Percentiles rank a stretch among this genome's conserved stretches.
phyloP scores from a whole-genome alignment of 2,113 vertebrate species.

The Tretioscincus oriximinensis region DNA sequence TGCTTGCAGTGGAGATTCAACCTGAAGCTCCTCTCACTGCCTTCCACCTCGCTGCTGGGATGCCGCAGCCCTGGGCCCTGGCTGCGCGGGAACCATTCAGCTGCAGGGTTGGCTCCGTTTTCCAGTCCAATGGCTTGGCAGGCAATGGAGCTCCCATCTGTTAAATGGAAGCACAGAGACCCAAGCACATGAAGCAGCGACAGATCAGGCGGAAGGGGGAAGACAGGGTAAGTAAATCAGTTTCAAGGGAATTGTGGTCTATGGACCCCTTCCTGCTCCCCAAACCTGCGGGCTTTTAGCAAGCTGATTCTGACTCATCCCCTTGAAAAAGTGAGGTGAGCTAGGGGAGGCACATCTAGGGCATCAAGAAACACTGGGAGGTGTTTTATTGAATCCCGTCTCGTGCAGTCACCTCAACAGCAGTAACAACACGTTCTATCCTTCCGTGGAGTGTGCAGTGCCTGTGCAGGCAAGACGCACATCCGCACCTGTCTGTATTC shows the following conservation, averaged over 20 bases:
- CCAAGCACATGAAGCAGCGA: constrained; percentile 19
- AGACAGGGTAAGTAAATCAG: background rate
- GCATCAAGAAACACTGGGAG: background rate
- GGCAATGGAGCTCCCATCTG: constrained; percentile 77
- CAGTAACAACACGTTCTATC: no score
- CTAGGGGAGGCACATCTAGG: background rate
- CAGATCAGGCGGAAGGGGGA: background rate
- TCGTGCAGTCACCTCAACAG: no score
- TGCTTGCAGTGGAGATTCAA: constrained; percentile 66
- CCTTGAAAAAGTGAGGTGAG: background rate
- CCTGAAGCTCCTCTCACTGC: constrained; percentile 54
- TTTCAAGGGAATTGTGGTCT: background rate
- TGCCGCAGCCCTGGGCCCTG: constrained; percentile 54
- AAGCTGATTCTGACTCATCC: background rate
- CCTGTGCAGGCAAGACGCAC: no score
- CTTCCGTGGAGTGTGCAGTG: no score
- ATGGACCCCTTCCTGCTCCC: background rate
- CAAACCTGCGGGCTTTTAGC: background rate
- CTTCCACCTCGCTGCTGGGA: constrained; percentile 48
- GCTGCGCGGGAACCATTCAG: constrained; percentile 61
- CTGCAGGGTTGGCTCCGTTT: constrained; percentile 68
- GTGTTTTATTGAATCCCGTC: background rate
- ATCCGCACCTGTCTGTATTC: no score
- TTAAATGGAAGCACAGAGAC: constrained; percentile 61
- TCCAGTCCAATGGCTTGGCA: constrained; percentile 72